These are phyloP conservation scores for Mixornis gularis DNA, from an alignment of 2,113 vertebrate genomes.

Conservation along the genomic window DNA sequence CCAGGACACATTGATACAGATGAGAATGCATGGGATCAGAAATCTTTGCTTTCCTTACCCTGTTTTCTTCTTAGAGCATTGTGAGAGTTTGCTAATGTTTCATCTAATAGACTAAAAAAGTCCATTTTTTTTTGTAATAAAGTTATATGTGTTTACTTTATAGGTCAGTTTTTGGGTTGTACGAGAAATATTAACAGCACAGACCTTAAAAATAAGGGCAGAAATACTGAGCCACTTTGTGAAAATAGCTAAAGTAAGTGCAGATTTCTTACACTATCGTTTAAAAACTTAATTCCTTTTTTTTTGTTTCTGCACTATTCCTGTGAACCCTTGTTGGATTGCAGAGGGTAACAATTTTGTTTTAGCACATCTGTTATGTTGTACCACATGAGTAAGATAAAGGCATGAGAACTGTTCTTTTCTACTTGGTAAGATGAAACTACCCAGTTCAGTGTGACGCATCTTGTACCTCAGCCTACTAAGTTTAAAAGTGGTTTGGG, in stretches of 20 bases:
- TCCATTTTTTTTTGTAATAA: background rate
- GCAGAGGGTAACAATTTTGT: background rate
- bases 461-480: background rate
- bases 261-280: background rate
- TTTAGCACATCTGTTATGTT: background rate
- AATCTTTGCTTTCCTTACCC: background rate
- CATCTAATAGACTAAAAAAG: background rate
- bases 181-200: slow-evolving; percentile 92
- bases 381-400: background rate
- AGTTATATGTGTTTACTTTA: slow-evolving; percentile 44
- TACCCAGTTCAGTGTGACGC: background rate
- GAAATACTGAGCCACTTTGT: slow-evolving; percentile 95
- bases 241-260: slow-evolving; percentile 95
- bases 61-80: background rate
- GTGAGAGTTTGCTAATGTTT: background rate
- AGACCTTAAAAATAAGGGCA: slow-evolving; percentile 93
- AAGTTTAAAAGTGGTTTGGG: background rate
- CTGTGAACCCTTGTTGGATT: background rate
- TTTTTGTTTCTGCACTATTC: background rate
- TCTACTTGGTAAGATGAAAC: background rate
- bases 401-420: background rate
- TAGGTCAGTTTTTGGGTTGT: slow-evolving; percentile 98
- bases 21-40: background rate
- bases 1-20: too few relatives aligned
- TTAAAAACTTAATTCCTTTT: background rate